Evolutionary conservation across 2,888 invertebrate genomes (phyloP).

Genomic region (Axea sp.): DNA sequence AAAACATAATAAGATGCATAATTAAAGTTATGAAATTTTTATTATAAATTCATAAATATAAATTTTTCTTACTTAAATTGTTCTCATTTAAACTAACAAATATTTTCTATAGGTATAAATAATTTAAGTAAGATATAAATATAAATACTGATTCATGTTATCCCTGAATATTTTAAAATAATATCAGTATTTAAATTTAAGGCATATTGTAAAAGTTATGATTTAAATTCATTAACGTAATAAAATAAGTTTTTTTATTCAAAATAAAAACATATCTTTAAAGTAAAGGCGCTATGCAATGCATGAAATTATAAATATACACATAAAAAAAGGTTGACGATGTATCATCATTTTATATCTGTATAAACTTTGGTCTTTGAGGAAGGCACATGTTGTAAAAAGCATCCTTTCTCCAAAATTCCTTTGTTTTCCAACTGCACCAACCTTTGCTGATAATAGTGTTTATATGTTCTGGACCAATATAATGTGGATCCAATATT

Average conservation of each 20-base stretch:
- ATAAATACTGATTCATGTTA: too few species aligned
- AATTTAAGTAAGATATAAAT: too few species aligned
- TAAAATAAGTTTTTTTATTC: conserved; percentile 46
- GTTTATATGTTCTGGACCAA: conserved; percentile 90
- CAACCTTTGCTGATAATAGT: conserved; percentile 91
- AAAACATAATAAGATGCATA: too few species aligned
- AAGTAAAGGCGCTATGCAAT: conserved; percentile 22
- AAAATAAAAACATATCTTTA: conserved; percentile 46
- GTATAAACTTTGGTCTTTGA: conserved; percentile 81
- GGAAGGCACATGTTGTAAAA: conserved; percentile 99
- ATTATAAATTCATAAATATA: too few species aligned
- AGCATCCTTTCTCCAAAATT: conserved; percentile 97
- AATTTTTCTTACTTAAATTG: too few species aligned
- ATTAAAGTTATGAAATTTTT: too few species aligned
- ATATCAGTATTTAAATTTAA: too few species aligned
- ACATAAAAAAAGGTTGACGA: conserved; percentile 12
- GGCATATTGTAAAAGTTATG: too few species aligned
- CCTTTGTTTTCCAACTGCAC: conserved; percentile 97
- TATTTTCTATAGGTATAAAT: too few species aligned
- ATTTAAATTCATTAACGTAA: conserved; percentile 28
- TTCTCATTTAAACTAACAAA: too few species aligned
- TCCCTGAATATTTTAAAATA: too few species aligned
- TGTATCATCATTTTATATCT: conserved; percentile 21
- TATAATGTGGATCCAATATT: conserved; percentile 99
- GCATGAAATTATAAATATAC: conserved; percentile 27